Percentiles rank a stretch among this genome's conserved stretches.
phyloP scores from a whole-genome alignment of 2,113 vertebrate genomes.

The Cacatua alba region DNA sequence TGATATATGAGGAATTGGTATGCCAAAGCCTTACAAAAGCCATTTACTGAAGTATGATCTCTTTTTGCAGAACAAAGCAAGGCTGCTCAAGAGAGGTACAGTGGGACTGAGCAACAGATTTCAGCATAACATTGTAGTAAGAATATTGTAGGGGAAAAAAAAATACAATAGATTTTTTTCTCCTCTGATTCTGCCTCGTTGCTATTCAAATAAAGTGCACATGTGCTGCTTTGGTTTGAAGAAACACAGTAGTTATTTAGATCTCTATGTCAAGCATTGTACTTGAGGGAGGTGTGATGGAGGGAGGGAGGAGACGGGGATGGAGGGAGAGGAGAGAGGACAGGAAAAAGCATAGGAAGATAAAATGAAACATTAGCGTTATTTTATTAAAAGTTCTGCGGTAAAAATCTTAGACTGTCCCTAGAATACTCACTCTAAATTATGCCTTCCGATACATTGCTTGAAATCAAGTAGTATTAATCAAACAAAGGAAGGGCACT shows the following conservation, averaged over 20 bases:
- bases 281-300: not conserved
- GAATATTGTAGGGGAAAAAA: not conserved
- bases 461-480: constrained; percentile 80
- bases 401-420: constrained; percentile 17
- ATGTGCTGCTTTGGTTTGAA: not conserved
- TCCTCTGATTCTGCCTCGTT: not conserved
- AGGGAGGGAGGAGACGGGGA: not conserved
- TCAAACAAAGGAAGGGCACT: constrained; percentile 82
- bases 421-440: constrained; percentile 67
- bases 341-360: not conserved
- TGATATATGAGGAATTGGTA: not conserved
- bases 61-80: not conserved
- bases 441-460: constrained; percentile 67
- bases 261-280: not conserved
- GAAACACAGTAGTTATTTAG: not conserved
- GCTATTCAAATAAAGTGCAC: constrained; percentile 25
- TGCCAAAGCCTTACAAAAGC: not conserved
- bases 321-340: not conserved
- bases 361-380: not conserved
- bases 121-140: not conserved
- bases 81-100: not conserved
- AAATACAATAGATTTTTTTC: not conserved
- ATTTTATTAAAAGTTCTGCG: not conserved
- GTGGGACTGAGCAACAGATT: constrained; percentile 9
- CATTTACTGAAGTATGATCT: not conserved